These are phyloP conservation scores for Thyatira batis DNA, from an alignment of 2,888 invertebrate species.

Conservation along the genomic window DNA sequence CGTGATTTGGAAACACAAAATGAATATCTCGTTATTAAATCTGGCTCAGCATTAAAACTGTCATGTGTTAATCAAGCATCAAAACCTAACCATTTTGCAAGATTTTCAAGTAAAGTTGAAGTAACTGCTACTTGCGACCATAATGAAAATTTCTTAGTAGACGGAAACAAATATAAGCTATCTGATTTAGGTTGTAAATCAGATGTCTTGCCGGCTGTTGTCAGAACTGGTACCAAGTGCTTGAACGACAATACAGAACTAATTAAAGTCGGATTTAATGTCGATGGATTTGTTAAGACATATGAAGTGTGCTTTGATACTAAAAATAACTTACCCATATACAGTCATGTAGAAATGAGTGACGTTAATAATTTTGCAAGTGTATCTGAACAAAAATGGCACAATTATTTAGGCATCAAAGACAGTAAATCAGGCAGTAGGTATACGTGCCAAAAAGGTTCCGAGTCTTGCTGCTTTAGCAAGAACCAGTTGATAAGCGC, in stretches of 20 bases:
- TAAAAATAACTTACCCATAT: slow-evolving; percentile 21
- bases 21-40: slow-evolving; percentile 11
- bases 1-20: slow-evolving; percentile 9
- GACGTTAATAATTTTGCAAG: background rate
- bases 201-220: slow-evolving; percentile 15
- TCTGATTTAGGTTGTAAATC: slow-evolving; percentile 24
- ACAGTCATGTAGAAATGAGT: slow-evolving; percentile 9
- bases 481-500: slow-evolving; percentile 28
- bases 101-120: slow-evolving; percentile 12
- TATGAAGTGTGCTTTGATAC: slow-evolving; percentile 30
- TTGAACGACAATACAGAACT: slow-evolving; percentile 20
- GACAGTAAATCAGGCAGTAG: background rate
- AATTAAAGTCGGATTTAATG: slow-evolving; percentile 27
- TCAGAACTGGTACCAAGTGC: slow-evolving; percentile 18
- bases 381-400: background rate
- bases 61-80: slow-evolving; percentile 17
- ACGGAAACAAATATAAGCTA: slow-evolving; percentile 15
- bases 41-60: slow-evolving; percentile 14
- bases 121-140: slow-evolving; percentile 21
- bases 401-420: background rate
- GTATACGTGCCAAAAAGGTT: slow-evolving; percentile 16
- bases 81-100: slow-evolving; percentile 18
- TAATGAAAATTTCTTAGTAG: slow-evolving; percentile 18
- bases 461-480: slow-evolving; percentile 25
- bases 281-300: slow-evolving; percentile 18